Conservation (phyloP, 2,113 vertebrate genomes). For the Gymnarchus niloticus region DNA sequence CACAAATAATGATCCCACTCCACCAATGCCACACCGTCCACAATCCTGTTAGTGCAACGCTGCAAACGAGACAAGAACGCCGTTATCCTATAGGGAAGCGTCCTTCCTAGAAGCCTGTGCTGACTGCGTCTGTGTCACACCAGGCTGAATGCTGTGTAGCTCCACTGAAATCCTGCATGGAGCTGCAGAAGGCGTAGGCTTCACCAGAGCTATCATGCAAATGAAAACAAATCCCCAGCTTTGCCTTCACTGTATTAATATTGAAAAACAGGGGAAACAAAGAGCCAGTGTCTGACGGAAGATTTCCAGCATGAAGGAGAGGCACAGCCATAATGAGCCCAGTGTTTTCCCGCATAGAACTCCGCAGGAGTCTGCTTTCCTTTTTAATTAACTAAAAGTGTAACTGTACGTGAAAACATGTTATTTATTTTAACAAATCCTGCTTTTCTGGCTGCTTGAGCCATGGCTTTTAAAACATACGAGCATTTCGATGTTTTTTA, state of each 20-base stretch:
- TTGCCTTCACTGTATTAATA: conserved; percentile 15
- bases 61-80: background rate
- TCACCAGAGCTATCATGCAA: background rate
- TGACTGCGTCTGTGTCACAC: background rate
- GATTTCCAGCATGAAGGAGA: background rate
- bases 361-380: background rate
- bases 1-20: too few species aligned
- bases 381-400: background rate
- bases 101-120: background rate
- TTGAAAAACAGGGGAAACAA: conserved; percentile 6
- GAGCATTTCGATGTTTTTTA: background rate
- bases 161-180: background rate
- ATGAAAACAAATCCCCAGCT: conserved; percentile 2
- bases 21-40: too few species aligned
- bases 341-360: background rate
- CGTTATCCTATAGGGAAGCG: background rate
- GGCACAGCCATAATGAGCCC: background rate
- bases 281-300: background rate
- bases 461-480: too few species aligned
- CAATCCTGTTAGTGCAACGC: too few species aligned
- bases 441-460: background rate
- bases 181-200: background rate
- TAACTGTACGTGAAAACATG: background rate
- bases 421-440: background rate
- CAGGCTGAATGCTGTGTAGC: background rate